Base-by-base conservation (phyloP, 30 jellyfish, hydroid and myxozoan species). In the Aurelia sp. region DNA sequence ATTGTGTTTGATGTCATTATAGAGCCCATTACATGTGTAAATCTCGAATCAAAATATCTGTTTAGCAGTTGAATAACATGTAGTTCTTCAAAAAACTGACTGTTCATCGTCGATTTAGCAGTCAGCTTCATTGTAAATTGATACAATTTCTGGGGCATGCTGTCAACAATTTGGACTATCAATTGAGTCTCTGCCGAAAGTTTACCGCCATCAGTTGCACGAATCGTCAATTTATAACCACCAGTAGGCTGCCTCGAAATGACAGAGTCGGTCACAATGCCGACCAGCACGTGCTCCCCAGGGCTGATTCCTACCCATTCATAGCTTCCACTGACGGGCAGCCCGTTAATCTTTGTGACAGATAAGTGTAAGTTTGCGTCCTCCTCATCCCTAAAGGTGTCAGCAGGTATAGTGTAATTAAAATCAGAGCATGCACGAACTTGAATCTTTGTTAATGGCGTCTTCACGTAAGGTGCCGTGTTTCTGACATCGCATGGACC, bases 201-300 rank as follows among this genome's bases (percentile, higher is more conserved):
- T 50, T 63, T 91, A 3, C 79, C 95, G 4, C 69, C 63, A 78
- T 93, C 98, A 0, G 89, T 70, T 21, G 91, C 98, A 67, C 97
- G 70, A 2, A 93, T 89, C 11, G 97, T 93, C 19, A 93, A 20
- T 19, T 73, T 84, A 59, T 88, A 88, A 10, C 97, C 97, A 13
- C 41, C 59, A 31, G 87, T 8, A 7, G 90, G 91, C 63, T 87
- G 94, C 63, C 80, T 62, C 44, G 60, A 38, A 17, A 94, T 33
- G 62, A 88, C 97, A 3, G 74, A 13, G 58, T 88, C 82, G 10
- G 96, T 67, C 18, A 88, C 84, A 50, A 88, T 20, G 53, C 96
- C 96, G 55, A 19, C 47, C 22, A 87, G 72, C 22, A 19, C 74
- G 51, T 60, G 15, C 4, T 47, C 47, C 33, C 68, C 50, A n/a